phyloP scores from a whole-genome alignment of 53 echinoderm and acorn worm species.

The Actinopyga echinites region DNA sequence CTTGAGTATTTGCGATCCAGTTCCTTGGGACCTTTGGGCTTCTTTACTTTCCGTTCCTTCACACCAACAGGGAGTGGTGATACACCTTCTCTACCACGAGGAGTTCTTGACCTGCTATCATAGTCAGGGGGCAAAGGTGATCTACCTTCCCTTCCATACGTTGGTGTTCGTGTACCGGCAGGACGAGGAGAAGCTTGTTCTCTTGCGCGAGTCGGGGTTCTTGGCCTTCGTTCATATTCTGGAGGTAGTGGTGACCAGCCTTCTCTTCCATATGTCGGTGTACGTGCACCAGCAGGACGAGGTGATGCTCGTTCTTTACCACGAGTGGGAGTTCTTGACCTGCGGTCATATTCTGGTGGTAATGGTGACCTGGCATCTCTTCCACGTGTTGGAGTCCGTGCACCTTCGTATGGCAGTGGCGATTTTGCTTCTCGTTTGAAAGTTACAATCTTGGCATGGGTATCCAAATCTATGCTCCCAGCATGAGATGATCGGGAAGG shows the following conservation, averaged over 20 bases:
- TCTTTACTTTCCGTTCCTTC: slow-evolving; percentile 10
- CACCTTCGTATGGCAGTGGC: neutral
- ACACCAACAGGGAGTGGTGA: neutral
- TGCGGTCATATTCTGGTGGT: slow-evolving; percentile 16
- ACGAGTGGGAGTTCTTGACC: neutral
- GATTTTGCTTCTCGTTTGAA: slow-evolving; percentile 27
- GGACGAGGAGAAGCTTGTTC: neutral
- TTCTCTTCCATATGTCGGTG: neutral
- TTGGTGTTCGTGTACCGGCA: neutral
- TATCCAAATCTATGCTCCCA: slow-evolving; percentile 15
- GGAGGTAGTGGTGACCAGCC: neutral
- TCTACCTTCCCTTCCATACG: too few species aligned
- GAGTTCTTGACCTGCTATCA: too few species aligned
- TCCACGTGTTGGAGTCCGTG: neutral
- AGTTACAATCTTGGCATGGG: slow-evolving; percentile 13
- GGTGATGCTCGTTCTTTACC: neutral
- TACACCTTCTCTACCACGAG: too few species aligned
- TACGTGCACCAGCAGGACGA: neutral
- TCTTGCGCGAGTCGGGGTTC: neutral
- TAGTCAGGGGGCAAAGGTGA: too few species aligned
- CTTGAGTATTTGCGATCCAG: slow-evolving; percentile 13
- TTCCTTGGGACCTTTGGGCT: slow-evolving; percentile 24
- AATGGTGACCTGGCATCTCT: slow-evolving; percentile 3
- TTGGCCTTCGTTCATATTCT: neutral
- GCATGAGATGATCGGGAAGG: neutral